Conservation (phyloP, 2,797 vertebrate genomes). For the Acipenser transmontanus region DNA sequence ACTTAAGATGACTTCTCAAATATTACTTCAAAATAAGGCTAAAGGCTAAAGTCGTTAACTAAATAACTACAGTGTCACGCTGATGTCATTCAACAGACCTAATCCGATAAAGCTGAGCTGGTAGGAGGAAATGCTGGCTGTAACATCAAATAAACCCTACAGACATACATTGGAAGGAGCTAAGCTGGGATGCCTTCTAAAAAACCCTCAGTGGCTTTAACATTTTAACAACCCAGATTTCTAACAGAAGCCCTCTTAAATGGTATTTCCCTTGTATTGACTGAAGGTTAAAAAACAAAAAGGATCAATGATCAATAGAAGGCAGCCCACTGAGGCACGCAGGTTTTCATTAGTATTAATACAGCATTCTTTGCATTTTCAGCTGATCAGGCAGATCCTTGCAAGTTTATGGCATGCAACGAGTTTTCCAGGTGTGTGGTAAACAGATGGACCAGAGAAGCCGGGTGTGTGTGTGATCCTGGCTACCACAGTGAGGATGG, state of each 20-base stretch:
- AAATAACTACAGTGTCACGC: too few species aligned
- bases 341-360: slow-evolving; percentile 32
- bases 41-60: too few species aligned
- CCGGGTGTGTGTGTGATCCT: slow-evolving; percentile 63
- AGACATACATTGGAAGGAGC: too few species aligned
- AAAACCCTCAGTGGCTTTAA: neutral
- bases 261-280: slow-evolving; percentile 22
- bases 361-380: slow-evolving; percentile 25
- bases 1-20: too few species aligned
- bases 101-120: too few species aligned
- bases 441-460: slow-evolving; percentile 60
- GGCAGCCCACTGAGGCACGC: neutral
- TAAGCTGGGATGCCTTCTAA: slow-evolving; percentile 4
- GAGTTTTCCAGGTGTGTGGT: slow-evolving; percentile 64
- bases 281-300: neutral
- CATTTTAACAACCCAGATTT: slow-evolving; percentile 13
- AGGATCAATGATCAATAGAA: neutral
- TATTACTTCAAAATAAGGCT: too few species aligned
- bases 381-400: slow-evolving; percentile 80
- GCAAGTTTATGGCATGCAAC: slow-evolving; percentile 80
- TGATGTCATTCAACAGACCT: too few species aligned
- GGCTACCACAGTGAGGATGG: slow-evolving; percentile 57
- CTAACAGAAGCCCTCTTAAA: slow-evolving; percentile 25
- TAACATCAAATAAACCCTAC: too few species aligned
- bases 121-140: too few species aligned